phyloP scores from a whole-genome alignment of 2,888 invertebrate genomes.

The Branchipolynoe longqiensis region DNA sequence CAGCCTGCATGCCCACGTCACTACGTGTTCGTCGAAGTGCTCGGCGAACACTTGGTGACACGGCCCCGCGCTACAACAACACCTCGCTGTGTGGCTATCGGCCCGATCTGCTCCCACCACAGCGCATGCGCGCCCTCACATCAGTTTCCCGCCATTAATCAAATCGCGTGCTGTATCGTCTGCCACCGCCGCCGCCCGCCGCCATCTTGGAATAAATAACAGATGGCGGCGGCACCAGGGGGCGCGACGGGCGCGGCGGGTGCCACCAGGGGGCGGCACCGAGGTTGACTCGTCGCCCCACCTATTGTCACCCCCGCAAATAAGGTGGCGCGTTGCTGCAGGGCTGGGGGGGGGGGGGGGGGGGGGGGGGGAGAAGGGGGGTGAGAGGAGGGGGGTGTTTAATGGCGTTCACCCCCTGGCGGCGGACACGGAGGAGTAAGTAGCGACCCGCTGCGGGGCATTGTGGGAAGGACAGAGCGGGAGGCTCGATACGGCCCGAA shows the following conservation, averaged over 20 bases:
- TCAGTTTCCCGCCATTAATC: conserved; percentile 2
- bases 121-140: neutral
- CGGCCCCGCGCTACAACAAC: no score
- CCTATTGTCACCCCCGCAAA: neutral
- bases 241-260: neutral
- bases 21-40: no score
- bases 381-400: conserved; percentile 4
- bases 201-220: conserved; percentile 38
- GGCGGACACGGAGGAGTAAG: neutral
- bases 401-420: conserved; percentile 23
- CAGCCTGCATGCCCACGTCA: no score
- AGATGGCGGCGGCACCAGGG: conserved; percentile 19
- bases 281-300: conserved; percentile 15
- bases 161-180: conserved; percentile 12
- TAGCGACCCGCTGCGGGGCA: conserved; percentile 8
- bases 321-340: conserved; percentile 18
- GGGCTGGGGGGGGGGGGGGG: no score
- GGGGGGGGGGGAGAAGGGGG: neutral
- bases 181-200: neutral
- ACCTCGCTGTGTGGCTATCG: no score
- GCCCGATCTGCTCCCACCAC: neutral
- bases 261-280: neutral
- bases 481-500: neutral
- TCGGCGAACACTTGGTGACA: no score
- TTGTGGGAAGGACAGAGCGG: neutral